Percentiles rank a stretch among this genome's conserved stretches.
phyloP scores from a whole-genome alignment of 2,888 invertebrate species.

The Ichneumon xanthorius region DNA sequence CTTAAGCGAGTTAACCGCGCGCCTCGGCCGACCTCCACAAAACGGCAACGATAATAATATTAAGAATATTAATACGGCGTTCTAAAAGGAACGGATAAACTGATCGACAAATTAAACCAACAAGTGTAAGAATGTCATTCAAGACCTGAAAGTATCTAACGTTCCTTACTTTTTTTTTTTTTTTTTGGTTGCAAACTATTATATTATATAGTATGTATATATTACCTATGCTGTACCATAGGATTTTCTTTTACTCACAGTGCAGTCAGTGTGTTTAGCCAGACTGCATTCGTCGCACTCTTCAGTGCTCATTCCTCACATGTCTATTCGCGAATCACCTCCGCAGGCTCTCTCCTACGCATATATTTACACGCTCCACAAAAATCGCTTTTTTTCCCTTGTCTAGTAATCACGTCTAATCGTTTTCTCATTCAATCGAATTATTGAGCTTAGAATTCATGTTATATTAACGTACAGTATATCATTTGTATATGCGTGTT shows the following conservation, averaged over 20 bases:
- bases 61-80: constrained; percentile 72
- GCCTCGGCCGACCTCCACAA: constrained; percentile 54
- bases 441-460: constrained; percentile 75
- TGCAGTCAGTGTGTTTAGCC: background rate
- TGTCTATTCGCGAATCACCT: constrained; percentile 15
- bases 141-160: constrained; percentile 70
- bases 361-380: constrained; percentile 61
- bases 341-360: constrained; percentile 26
- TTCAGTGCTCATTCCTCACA: constrained; percentile 44
- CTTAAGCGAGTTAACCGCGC: constrained; percentile 30
- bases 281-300: constrained; percentile 46
- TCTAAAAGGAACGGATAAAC: constrained; percentile 58
- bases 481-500: constrained; percentile 52
- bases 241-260: constrained; percentile 50
- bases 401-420: constrained; percentile 20
- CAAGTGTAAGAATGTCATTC: constrained; percentile 67
- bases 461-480: constrained; percentile 70
- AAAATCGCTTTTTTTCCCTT: constrained; percentile 43
- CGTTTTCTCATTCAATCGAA: constrained; percentile 66
- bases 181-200: constrained; percentile 51
- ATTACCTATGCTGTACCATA: constrained; percentile 32
- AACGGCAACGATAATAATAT: constrained; percentile 71
- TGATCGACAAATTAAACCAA: constrained; percentile 52
- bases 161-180: constrained; percentile 55
- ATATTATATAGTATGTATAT: constrained; percentile 57